Conservation (phyloP, 2,797 vertebrate species). For the Simalia tracyae region DNA sequence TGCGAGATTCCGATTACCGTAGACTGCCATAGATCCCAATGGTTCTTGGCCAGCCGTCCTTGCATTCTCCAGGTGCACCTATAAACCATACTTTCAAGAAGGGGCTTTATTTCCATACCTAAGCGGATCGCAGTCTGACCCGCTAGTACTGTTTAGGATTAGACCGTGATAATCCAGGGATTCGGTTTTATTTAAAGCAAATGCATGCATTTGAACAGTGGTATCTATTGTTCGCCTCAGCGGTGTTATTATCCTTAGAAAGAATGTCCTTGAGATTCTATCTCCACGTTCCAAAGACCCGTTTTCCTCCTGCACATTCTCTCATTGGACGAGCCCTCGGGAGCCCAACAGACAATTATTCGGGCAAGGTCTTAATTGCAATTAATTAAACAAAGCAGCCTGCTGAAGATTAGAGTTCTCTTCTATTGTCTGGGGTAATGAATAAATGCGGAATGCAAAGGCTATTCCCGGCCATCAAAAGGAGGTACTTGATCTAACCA, state of each 20-base stretch:
- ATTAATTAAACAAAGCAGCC: slow-evolving; percentile 66
- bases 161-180: neutral
- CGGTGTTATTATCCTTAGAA: neutral
- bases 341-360: slow-evolving; percentile 61
- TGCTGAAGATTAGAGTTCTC: slow-evolving; percentile 9
- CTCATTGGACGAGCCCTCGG: slow-evolving; percentile 34
- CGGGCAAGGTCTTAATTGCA: slow-evolving; percentile 54
- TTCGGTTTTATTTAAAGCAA: slow-evolving; percentile 51
- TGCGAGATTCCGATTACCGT: too few species aligned
- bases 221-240: too few species aligned
- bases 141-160: neutral
- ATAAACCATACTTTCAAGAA: neutral
- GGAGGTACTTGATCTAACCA: neutral
- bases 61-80: neutral
- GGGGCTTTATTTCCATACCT: neutral
- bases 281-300: neutral
- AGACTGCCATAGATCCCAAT: neutral
- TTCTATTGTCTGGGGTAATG: neutral
- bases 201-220: slow-evolving; percentile 7
- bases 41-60: neutral
- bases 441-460: neutral
- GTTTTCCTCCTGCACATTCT: neutral
- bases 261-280: neutral
- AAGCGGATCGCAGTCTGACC: neutral
- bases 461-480: neutral